Evolutionary conservation across 1,140 invertebrate species (phyloP).

Genomic region (Tyrophagus putrescentiae): DNA sequence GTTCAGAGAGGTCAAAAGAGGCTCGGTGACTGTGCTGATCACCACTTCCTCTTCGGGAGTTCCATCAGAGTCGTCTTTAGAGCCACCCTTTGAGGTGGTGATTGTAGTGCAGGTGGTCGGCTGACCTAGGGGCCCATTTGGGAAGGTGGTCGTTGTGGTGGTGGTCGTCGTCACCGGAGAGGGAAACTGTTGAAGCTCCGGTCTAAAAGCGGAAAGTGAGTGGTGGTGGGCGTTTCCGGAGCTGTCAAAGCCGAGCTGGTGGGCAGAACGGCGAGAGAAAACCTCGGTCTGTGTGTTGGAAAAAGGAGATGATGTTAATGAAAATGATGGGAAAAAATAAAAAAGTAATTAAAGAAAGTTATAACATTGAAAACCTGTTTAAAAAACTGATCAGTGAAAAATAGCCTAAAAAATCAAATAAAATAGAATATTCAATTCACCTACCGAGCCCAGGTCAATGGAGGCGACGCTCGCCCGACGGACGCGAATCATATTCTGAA

Average conservation of each 20-base stretch:
- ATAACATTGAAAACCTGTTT: too few relatives aligned
- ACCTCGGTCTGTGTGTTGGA: too few relatives aligned
- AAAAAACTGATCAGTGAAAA: too few relatives aligned
- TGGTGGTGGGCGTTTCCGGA: neutral
- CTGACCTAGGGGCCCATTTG: neutral
- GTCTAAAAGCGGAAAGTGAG: too few relatives aligned
- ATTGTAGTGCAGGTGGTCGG: neutral
- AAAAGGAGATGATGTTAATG: too few relatives aligned
- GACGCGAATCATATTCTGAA: neutral
- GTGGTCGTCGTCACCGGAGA: neutral
- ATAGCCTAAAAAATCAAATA: too few relatives aligned
- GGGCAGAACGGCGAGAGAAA: neutral
- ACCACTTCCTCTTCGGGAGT: neutral
- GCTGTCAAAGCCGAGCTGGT: neutral
- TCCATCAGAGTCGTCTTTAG: neutral
- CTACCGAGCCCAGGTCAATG: neutral
- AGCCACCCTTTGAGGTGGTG: neutral
- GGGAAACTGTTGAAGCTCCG: too few relatives aligned
- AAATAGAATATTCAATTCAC: too few relatives aligned
- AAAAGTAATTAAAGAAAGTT: too few relatives aligned
- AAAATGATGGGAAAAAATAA: too few relatives aligned
- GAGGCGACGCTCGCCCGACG: slow-evolving; percentile 5
- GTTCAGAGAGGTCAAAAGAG: neutral
- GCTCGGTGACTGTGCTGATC: too few relatives aligned
- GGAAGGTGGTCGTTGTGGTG: neutral